These are phyloP conservation scores for Ophthalmolycus amberensis DNA, from an alignment of 2,113 vertebrate genomes.

Conservation along the genomic window DNA sequence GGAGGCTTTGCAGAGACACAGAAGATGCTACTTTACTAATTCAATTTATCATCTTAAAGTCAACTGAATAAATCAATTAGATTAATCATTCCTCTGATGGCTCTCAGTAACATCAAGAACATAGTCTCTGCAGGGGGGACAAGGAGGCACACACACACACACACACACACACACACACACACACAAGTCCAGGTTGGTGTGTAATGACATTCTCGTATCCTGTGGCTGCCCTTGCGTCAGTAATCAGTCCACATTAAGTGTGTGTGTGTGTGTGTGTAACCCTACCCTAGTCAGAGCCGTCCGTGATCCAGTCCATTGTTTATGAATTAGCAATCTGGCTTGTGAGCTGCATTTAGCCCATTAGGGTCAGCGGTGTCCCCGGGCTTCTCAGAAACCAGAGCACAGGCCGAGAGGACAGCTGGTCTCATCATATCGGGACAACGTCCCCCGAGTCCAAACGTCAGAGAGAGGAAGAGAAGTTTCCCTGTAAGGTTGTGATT, in stretches of 20 bases:
- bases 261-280: constrained; percentile 23
- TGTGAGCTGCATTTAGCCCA: constrained; percentile 69
- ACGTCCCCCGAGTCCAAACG: not conserved
- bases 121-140: not conserved
- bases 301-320: constrained; percentile 71
- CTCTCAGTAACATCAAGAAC: not conserved
- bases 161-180: constrained; percentile 5
- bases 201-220: constrained; percentile 43
- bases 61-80: not conserved
- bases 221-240: constrained; percentile 38
- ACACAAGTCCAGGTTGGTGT: constrained; percentile 3
- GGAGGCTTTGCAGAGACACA: not conserved
- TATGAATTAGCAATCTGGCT: constrained; percentile 49
- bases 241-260: constrained; percentile 49
- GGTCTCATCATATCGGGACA: constrained; percentile 44
- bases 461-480: not conserved
- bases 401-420: constrained; percentile 61
- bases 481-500: not conserved
- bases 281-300: not conserved
- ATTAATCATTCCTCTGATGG: not conserved
- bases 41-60: not conserved
- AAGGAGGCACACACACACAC: not conserved
- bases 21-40: not conserved
- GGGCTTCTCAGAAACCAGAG: constrained; percentile 66
- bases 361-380: constrained; percentile 51